phyloP scores from a whole-genome alignment of 1,140 invertebrate species.

The Hycleus phaleratus region DNA sequence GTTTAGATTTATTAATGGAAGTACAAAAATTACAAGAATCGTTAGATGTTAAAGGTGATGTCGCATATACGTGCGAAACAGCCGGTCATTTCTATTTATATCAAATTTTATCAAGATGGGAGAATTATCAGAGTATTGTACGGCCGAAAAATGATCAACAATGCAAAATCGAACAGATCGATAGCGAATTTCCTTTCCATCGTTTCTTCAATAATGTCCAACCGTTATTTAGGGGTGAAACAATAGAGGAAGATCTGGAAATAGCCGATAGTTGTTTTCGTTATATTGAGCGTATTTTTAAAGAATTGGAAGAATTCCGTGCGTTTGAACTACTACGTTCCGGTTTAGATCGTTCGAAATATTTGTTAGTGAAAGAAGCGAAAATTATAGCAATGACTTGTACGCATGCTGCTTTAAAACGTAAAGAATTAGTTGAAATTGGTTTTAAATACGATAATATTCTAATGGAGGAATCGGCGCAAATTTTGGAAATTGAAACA shows the following conservation, averaged over 20 bases:
- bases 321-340: slow-evolving; percentile 95
- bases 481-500: slow-evolving; percentile 99
- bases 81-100: slow-evolving; percentile 89
- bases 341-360: slow-evolving; percentile 91
- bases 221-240: slow-evolving; percentile 77
- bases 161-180: slow-evolving; percentile 44
- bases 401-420: slow-evolving; percentile 96
- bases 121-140: slow-evolving; percentile 68
- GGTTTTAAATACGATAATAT: slow-evolving; percentile 99
- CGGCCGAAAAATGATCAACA: slow-evolving; percentile 45
- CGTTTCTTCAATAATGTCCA: slow-evolving; percentile 89
- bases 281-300: slow-evolving; percentile 94
- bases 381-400: slow-evolving; percentile 99
- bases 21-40: slow-evolving; percentile 86
- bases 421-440: slow-evolving; percentile 91
- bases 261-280: slow-evolving; percentile 90
- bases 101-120: slow-evolving; percentile 84
- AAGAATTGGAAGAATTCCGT: slow-evolving; percentile 94
- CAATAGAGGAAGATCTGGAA: slow-evolving; percentile 81
- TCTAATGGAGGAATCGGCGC: slow-evolving; percentile 98
- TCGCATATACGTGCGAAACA: slow-evolving; percentile 97
- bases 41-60: slow-evolving; percentile 79
- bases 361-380: slow-evolving; percentile 95
- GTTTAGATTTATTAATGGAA: slow-evolving; percentile 81
- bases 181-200: slow-evolving; percentile 84